Evolutionary conservation across 2,113 vertebrate species (phyloP).

Genomic region (Hypomesus transpacificus): DNA sequence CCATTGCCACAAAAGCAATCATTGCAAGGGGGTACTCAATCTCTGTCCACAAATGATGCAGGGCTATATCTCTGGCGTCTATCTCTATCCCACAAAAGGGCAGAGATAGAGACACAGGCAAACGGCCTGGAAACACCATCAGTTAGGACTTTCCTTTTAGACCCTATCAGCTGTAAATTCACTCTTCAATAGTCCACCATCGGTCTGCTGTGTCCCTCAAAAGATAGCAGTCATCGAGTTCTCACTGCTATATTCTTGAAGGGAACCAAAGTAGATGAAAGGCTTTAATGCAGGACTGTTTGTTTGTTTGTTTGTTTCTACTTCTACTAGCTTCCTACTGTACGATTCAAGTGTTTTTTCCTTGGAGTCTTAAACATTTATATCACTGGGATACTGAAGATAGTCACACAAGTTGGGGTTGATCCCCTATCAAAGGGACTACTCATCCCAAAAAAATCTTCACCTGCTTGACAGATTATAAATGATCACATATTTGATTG

Average conservation of each 20-base stretch:
- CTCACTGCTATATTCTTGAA: not conserved
- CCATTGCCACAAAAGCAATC: conserved; percentile 32
- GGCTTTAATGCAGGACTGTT: not conserved
- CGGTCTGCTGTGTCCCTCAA: not conserved
- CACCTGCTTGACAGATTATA: conserved; percentile 14
- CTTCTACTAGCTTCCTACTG: no score
- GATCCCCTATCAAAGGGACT: conserved; percentile 1
- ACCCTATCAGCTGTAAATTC: conserved; percentile 19
- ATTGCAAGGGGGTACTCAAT: conserved; percentile 10
- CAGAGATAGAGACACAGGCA: conserved; percentile 9
- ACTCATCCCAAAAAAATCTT: conserved; percentile 5
- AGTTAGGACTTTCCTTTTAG: conserved; percentile 20
- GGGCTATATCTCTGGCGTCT: conserved; percentile 21
- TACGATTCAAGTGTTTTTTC: no score
- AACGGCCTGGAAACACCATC: conserved; percentile 20
- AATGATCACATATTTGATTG: conserved; percentile 28
- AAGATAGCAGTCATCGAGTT: not conserved
- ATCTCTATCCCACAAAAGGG: conserved; percentile 2
- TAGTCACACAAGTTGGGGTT: not conserved
- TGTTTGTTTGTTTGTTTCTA: not conserved
- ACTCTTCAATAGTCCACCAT: conserved; percentile 9
- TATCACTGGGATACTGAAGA: not conserved
- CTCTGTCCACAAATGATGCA: conserved; percentile 28
- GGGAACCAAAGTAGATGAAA: not conserved
- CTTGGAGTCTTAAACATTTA: not conserved